Base-by-base conservation (phyloP, 2,797 vertebrate species). In the Heteromormyrus szaboi region DNA sequence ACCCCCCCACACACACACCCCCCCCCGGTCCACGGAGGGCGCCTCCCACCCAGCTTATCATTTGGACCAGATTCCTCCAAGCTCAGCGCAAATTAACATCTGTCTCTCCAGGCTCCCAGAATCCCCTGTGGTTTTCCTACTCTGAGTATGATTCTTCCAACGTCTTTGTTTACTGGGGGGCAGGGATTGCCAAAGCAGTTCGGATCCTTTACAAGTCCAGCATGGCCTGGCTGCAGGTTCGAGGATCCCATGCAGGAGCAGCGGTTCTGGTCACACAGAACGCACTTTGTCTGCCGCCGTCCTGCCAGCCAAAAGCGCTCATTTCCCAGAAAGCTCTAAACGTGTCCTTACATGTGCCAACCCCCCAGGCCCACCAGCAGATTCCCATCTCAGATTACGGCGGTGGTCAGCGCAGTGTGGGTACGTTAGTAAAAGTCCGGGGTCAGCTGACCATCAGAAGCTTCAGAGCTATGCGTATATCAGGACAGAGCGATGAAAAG, bases 171-270 rank as follows among this genome's bases (percentile, higher is more conserved):
- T 51, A 85, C 84, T 53, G 84, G 48, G 25, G 50, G 50, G 22
- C 11, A 22, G 44, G 44, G 25, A 33, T 92, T 94, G 94, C 95
- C 96, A 92, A 93, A 95, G 93, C 93, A 94, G 93, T 93, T 91
- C 41, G 93, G 95, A 92, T 90, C 94, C 92, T 92, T 92, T 93
- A 93, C 93, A 93, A 93, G 95, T 93, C 94, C 94, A 92, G 92
- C 93, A 93, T 90, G 93, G 90, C 89, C 92, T 92, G 94, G 94
- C 95, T 96, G 76, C 33, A 8, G 72, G 72, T 79, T 79, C 17
- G 0, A 79, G 76, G 19, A 81, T 41, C 14, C 37, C 7, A 1
- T 9, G 41, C 37, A 8, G 41, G 37, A 96, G 93, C 95, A 93
- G 93, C 92, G 93, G 91, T 88, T 91, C 89, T 59, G 88, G 92